These are phyloP conservation scores for Anguilla pacifica DNA, from an alignment of 2,797 vertebrate genomes.

Conservation along the genomic window DNA sequence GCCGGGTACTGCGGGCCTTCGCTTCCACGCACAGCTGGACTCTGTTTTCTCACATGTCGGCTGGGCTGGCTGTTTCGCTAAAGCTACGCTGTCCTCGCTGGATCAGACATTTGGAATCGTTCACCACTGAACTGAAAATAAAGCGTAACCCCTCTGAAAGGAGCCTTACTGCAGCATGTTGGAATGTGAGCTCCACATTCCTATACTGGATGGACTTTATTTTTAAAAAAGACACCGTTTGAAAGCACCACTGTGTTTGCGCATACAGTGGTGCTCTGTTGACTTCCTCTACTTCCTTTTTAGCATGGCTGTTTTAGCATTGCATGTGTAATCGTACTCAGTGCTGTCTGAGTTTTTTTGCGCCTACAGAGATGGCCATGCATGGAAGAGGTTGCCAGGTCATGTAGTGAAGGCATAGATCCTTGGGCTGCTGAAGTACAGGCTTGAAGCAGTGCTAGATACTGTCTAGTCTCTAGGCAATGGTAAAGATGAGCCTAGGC, in stretches of 20 bases:
- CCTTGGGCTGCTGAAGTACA: background rate
- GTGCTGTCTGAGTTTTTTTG: background rate
- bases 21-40: conserved; percentile 33
- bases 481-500: background rate
- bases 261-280: background rate
- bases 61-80: background rate
- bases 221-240: background rate
- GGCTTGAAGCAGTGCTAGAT: background rate
- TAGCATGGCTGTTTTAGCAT: background rate
- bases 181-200: conserved; percentile 66
- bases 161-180: conserved; percentile 51
- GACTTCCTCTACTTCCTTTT: background rate
- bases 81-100: conserved; percentile 48
- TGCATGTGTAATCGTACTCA: background rate
- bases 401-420: background rate
- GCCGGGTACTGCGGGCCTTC: conserved; percentile 41
- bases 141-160: conserved; percentile 42
- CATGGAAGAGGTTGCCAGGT: background rate
- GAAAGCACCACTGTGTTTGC: background rate
- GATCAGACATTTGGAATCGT: conserved; percentile 43
- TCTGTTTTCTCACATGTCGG: conserved; percentile 18
- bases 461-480: background rate
- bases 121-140: conserved; percentile 49
- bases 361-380: background rate
- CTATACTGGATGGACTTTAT: background rate